phyloP scores from a whole-genome alignment of 2,888 invertebrate species.

The Xylocampa areola region DNA sequence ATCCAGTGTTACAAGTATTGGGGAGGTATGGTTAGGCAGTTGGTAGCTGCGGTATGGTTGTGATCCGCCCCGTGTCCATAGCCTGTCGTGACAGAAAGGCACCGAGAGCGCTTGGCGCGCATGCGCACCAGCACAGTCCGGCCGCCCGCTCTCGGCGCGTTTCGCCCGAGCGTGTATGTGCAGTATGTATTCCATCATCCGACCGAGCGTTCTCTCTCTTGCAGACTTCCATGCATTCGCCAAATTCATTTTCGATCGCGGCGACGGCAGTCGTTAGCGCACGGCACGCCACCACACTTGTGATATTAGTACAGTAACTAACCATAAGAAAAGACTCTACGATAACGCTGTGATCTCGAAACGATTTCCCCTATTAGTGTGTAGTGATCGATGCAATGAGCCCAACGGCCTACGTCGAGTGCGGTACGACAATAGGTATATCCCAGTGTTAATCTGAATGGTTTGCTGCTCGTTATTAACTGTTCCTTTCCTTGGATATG shows the following conservation, averaged over 20 bases:
- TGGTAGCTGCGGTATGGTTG: not conserved
- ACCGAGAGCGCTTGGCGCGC: slow-evolving; percentile 25
- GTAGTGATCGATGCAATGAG: slow-evolving; percentile 67
- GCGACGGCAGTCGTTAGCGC: slow-evolving; percentile 90
- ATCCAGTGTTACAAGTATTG: slow-evolving; percentile 54
- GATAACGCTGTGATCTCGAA: slow-evolving; percentile 84
- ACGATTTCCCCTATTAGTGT: slow-evolving; percentile 81
- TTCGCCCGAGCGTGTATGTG: slow-evolving; percentile 31
- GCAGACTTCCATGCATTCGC: slow-evolving; percentile 94
- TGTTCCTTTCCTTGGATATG: slow-evolving; percentile 78
- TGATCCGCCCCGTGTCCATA: not conserved
- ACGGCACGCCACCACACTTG: slow-evolving; percentile 74
- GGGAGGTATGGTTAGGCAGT: slow-evolving; percentile 18
- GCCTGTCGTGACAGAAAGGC: slow-evolving; percentile 1
- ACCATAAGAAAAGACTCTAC: slow-evolving; percentile 81
- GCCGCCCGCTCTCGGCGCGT: slow-evolving; percentile 17
- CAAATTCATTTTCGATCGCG: slow-evolving; percentile 92
- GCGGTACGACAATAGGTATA: slow-evolving; percentile 82
- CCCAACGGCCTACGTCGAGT: slow-evolving; percentile 71
- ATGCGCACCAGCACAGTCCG: slow-evolving; percentile 9
- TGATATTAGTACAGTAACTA: slow-evolving; percentile 80
- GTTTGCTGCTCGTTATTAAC: slow-evolving; percentile 89
- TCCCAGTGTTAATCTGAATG: slow-evolving; percentile 84
- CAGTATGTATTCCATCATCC: slow-evolving; percentile 67
- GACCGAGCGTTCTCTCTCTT: slow-evolving; percentile 88